phyloP scores from a whole-genome alignment of 1,140 invertebrate species.

The Condylostylus longicornis region DNA sequence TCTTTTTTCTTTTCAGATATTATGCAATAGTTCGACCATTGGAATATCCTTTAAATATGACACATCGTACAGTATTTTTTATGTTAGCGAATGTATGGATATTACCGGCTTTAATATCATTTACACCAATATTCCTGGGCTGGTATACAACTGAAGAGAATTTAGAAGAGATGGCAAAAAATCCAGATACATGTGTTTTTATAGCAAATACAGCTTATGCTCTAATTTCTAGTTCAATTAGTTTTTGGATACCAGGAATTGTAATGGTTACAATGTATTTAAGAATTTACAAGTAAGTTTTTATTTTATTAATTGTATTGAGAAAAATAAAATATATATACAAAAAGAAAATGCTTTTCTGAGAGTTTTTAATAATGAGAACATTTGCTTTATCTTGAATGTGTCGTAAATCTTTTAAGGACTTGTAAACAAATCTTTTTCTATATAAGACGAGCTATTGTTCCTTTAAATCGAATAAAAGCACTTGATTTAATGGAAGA shows the following conservation, averaged over 20 bases:
- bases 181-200: slow-evolving; percentile 71
- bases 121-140: slow-evolving; percentile 86
- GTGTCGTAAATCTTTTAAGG: no score
- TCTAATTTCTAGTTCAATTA: slow-evolving; percentile 77
- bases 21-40: slow-evolving; percentile 78
- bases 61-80: slow-evolving; percentile 59
- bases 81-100: slow-evolving; percentile 81
- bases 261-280: slow-evolving; percentile 90
- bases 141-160: slow-evolving; percentile 80
- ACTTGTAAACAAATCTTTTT: no score
- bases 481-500: no score
- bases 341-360: no score
- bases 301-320: no score
- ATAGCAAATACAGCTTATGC: slow-evolving; percentile 80
- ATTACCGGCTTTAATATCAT: slow-evolving; percentile 79
- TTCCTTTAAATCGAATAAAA: no score
- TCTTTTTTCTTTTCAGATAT: slow-evolving; percentile 35
- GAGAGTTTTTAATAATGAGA: no score
- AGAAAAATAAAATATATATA: no score
- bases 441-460: no score
- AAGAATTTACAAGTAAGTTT: slow-evolving; percentile 69
- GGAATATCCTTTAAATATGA: slow-evolving; percentile 81
- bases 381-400: no score
- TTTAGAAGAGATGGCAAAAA: slow-evolving; percentile 42
- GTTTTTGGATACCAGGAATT: slow-evolving; percentile 87